Conservation (phyloP, 2,888 invertebrate species). For the Volucella bombylans region DNA sequence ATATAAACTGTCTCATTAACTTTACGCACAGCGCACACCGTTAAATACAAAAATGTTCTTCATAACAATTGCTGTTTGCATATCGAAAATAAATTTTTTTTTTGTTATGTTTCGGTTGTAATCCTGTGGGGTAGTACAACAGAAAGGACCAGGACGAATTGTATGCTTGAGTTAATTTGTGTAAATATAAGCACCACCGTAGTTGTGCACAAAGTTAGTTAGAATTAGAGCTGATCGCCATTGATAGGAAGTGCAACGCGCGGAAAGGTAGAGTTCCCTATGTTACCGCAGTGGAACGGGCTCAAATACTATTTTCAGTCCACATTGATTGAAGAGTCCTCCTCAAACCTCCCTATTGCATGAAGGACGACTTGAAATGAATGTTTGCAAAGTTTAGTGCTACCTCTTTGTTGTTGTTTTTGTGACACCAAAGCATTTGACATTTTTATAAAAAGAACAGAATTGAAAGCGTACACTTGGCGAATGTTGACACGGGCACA, state of each 20-base stretch:
- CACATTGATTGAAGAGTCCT: slow-evolving; percentile 53
- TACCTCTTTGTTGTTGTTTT: slow-evolving; percentile 47
- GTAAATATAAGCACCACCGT: slow-evolving; percentile 61
- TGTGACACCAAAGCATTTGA: slow-evolving; percentile 34
- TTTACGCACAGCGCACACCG: slow-evolving; percentile 36
- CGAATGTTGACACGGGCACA: slow-evolving; percentile 76
- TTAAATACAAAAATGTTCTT: slow-evolving; percentile 44
- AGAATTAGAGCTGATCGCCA: slow-evolving; percentile 18
- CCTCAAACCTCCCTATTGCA: slow-evolving; percentile 28
- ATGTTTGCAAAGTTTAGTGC: slow-evolving; percentile 29
- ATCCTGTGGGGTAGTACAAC: not conserved
- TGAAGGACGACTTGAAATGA: slow-evolving; percentile 36
- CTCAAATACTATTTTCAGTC: slow-evolving; percentile 22
- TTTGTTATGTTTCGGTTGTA: slow-evolving; percentile 1
- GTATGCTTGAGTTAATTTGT: slow-evolving; percentile 72
- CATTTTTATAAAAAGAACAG: slow-evolving; percentile 37
- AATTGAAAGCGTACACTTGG: slow-evolving; percentile 65
- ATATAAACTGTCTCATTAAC: slow-evolving; percentile 34
- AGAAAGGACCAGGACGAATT: slow-evolving; percentile 68
- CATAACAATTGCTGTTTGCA: slow-evolving; percentile 54
- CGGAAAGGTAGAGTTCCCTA: slow-evolving; percentile 31
- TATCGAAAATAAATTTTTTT: slow-evolving; percentile 25
- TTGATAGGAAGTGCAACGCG: slow-evolving; percentile 45
- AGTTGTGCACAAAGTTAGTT: slow-evolving; percentile 1
- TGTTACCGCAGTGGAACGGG: slow-evolving; percentile 22